Conservation (phyloP, 2,888 invertebrate species). For the Vesta saturnalis region DNA sequence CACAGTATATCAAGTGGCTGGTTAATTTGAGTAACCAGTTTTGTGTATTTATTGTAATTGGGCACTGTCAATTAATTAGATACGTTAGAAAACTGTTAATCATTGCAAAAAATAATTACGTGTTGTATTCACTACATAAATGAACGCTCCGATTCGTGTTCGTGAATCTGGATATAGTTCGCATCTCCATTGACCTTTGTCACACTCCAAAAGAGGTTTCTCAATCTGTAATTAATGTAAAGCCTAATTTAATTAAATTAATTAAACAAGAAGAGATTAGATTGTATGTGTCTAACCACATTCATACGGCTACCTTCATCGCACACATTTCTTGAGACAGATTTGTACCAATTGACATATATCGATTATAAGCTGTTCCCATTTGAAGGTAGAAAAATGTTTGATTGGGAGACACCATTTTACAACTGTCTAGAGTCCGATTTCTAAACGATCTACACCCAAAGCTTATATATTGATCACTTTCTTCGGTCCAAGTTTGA, state of each 20-base stretch:
- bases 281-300: not conserved
- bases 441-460: conserved; percentile 31
- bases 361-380: conserved; percentile 26
- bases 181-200: not conserved
- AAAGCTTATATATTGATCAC: conserved; percentile 24
- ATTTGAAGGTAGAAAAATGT: conserved; percentile 9
- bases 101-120: not conserved
- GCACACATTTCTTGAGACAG: conserved; percentile 29
- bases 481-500: conserved; percentile 26
- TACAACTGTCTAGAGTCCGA: conserved; percentile 20
- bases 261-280: no score
- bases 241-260: no score
- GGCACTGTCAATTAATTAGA: conserved; percentile 19
- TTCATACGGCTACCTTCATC: conserved; percentile 41
- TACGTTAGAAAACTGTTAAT: not conserved
- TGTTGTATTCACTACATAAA: not conserved
- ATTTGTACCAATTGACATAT: conserved; percentile 33
- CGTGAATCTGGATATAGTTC: not conserved
- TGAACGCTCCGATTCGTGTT: not conserved
- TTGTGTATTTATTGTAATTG: conserved; percentile 22
- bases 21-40: conserved; percentile 19
- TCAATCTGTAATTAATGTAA: no score
- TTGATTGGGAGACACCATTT: conserved; percentile 32
- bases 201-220: not conserved
- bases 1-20: conserved; percentile 32